Evolutionary conservation across 1,140 invertebrate genomes (phyloP).

Genomic region (Piezodorus guildinii): DNA sequence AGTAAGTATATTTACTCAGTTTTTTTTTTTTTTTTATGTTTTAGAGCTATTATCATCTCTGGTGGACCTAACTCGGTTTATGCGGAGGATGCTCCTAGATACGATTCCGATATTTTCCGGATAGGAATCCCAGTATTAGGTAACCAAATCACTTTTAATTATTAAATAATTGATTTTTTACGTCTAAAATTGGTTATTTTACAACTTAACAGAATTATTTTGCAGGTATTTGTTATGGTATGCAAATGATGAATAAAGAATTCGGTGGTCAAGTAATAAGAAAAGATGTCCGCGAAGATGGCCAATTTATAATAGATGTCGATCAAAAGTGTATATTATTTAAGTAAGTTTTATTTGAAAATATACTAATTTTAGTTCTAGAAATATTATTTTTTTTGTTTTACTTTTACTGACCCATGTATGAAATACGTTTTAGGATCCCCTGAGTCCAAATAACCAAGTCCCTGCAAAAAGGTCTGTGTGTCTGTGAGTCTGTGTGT

Average conservation of each 20-base stretch:
- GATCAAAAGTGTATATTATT: conserved; percentile 83
- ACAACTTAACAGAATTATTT: not conserved
- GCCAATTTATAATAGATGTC: conserved; percentile 81
- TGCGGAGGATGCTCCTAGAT: conserved; percentile 84
- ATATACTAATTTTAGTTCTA: not conserved
- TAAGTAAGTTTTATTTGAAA: conserved; percentile 58
- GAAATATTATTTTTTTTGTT: not conserved
- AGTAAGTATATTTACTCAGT: too few relatives aligned
- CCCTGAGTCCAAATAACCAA: too few relatives aligned
- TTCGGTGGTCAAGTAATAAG: conserved; percentile 85
- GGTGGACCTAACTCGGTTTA: conserved; percentile 96
- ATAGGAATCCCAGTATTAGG: conserved; percentile 90
- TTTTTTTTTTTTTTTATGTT: conserved; percentile 29
- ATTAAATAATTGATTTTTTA: too few relatives aligned
- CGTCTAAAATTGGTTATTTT: too few relatives aligned
- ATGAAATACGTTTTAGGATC: too few relatives aligned
- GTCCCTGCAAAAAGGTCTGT: too few relatives aligned
- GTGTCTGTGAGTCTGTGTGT: too few relatives aligned
- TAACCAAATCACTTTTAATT: conserved; percentile 30
- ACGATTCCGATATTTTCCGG: conserved; percentile 91
- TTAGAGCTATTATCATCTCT: conserved; percentile 90
- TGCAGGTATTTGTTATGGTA: conserved; percentile 92
- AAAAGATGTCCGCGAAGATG: conserved; percentile 86
- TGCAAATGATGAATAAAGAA: conserved; percentile 98
- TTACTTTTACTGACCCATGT: not conserved